phyloP scores from a whole-genome alignment of 1,140 invertebrate genomes.

The Palaemon carinicauda region DNA sequence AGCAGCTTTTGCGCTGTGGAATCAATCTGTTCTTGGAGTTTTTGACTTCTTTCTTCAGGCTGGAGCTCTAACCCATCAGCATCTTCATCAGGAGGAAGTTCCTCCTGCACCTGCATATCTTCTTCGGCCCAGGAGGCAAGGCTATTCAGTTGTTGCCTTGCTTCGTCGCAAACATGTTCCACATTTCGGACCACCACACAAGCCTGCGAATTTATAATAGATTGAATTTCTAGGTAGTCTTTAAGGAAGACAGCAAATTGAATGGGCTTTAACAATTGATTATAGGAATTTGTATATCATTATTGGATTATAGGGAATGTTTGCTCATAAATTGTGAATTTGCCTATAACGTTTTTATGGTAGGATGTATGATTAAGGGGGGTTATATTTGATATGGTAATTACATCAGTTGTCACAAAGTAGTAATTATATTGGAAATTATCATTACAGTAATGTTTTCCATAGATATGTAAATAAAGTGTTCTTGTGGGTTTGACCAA shows the following conservation, averaged over 20 bases:
- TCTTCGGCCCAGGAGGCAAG: not conserved
- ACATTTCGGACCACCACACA: conserved; percentile 44
- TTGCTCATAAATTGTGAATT: no score
- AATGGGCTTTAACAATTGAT: no score
- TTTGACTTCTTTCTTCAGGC: not conserved
- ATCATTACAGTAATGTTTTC: no score
- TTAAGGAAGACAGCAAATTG: not conserved
- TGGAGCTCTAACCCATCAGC: conserved; percentile 1
- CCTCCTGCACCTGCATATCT: not conserved
- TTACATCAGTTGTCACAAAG: not conserved
- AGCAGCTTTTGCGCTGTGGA: conserved; percentile 3
- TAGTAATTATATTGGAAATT: not conserved
- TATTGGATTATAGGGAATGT: no score
- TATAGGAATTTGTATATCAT: not conserved
- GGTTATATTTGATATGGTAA: not conserved
- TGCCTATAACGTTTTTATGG: no score
- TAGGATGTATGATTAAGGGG: no score
- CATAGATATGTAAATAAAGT: no score
- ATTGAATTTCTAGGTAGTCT: not conserved
- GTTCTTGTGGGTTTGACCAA: no score
- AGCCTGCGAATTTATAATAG: not conserved
- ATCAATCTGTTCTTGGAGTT: conserved; percentile 29
- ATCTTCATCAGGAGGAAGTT: not conserved
- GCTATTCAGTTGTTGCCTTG: conserved; percentile 26
- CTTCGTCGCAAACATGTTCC: conserved; percentile 42